Evolutionary conservation across 2,797 vertebrate species (phyloP).

Genomic region (Fundulus diaphanus): DNA sequence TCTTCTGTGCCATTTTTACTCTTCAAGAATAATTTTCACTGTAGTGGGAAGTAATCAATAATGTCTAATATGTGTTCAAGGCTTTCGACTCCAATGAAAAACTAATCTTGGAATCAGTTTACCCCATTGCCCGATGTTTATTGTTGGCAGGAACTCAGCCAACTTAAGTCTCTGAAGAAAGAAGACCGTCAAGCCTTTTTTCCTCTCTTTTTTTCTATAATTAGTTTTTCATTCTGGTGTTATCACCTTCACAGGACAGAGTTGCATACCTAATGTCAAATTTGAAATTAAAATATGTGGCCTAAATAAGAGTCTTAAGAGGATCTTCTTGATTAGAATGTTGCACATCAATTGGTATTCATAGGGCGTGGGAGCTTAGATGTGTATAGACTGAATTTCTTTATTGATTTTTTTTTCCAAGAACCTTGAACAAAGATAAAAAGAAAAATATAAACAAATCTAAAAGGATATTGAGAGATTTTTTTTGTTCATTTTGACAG

Average conservation of each 20-base stretch:
- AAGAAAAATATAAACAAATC: not conserved
- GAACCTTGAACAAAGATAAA: constrained; percentile 1
- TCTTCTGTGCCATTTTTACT: constrained; percentile 28
- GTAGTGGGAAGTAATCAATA: constrained; percentile 24
- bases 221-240: not conserved
- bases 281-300: not conserved
- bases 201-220: not conserved
- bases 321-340: constrained; percentile 7
- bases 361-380: not conserved
- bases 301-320: constrained; percentile 2
- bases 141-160: not conserved
- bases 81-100: constrained; percentile 2
- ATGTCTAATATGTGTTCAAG: constrained; percentile 2
- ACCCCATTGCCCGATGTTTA: not conserved
- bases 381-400: constrained; percentile 2
- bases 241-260: not conserved
- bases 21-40: constrained; percentile 30
- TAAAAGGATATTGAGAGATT: not conserved
- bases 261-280: constrained; percentile 1
- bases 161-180: not conserved
- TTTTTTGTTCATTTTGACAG: not conserved
- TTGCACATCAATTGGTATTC: not conserved
- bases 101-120: not conserved
- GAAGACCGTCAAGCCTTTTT: not conserved
- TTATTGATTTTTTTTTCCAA: constrained; percentile 9